These are phyloP conservation scores for Tragopan temminckii DNA, from an alignment of 2,797 vertebrate species.

Conservation along the genomic window DNA sequence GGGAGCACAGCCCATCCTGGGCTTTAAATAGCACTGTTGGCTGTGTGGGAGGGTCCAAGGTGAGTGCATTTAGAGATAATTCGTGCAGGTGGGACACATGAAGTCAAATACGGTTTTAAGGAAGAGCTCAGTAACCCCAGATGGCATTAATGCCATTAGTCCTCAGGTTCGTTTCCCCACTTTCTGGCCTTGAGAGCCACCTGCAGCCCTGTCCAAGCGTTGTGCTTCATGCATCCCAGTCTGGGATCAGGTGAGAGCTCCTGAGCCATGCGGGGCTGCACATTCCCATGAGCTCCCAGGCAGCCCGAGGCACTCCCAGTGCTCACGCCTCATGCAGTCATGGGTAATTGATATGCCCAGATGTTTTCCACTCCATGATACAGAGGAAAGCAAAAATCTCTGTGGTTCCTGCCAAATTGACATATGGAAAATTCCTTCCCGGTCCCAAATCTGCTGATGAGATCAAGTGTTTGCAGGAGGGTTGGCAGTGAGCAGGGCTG, in stretches of 20 bases:
- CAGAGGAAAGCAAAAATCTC: slow-evolving; percentile 20
- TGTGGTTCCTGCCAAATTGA: neutral
- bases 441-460: neutral
- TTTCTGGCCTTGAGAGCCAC: neutral
- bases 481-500: fast-evolving
- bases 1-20: fast-evolving
- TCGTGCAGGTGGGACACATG: neutral
- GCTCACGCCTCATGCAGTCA: neutral
- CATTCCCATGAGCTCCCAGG: neutral
- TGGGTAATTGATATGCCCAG: slow-evolving; percentile 25
- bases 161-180: fast-evolving
- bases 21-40: neutral
- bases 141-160: neutral
- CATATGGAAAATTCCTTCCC: slow-evolving; percentile 52
- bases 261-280: neutral
- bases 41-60: neutral
- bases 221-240: neutral
- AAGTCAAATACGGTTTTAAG: neutral
- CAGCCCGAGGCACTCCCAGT: neutral
- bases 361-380: slow-evolving; percentile 7
- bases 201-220: neutral
- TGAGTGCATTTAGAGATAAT: neutral
- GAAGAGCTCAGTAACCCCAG: neutral
- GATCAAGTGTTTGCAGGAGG: neutral
- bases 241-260: fast-evolving